A percentile compares a stretch with the other conserved stretches of the same genome.
phyloP scores from a whole-genome alignment of 1,140 invertebrate genomes.

The Harpegnathos saltator region DNA sequence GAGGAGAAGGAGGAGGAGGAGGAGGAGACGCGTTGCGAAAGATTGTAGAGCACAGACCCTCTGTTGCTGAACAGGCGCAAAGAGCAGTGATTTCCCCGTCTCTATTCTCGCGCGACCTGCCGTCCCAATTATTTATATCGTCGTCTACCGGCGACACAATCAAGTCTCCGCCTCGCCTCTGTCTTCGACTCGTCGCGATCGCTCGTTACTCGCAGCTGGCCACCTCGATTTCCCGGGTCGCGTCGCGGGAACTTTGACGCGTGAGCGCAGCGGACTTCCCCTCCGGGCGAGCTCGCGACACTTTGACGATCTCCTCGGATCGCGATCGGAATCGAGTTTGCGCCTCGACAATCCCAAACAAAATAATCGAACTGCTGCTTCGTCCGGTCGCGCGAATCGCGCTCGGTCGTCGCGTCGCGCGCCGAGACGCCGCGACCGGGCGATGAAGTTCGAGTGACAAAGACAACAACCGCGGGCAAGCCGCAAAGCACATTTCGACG shows the following conservation, averaged over 20 bases:
- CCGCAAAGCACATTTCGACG: slow-evolving; percentile 36
- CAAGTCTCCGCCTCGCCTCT: not conserved
- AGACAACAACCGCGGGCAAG: slow-evolving; percentile 34
- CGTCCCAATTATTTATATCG: slow-evolving; percentile 64
- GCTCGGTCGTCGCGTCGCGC: too few relatives aligned
- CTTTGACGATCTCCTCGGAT: too few relatives aligned
- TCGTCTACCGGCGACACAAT: slow-evolving; percentile 50
- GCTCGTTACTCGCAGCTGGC: not conserved
- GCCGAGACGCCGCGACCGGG: not conserved
- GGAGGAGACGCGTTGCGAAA: too few relatives aligned
- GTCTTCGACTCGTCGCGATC: not conserved
- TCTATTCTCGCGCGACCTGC: slow-evolving; percentile 32
- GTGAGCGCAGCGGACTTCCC: too few relatives aligned
- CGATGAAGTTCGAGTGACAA: slow-evolving; percentile 33
- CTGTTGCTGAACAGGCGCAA: slow-evolving; percentile 1
- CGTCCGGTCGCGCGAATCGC: too few relatives aligned
- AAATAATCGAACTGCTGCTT: not conserved
- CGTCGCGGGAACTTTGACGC: not conserved
- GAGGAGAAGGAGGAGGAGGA: not conserved
- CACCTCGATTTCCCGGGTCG: not conserved
- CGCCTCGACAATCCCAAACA: too few relatives aligned
- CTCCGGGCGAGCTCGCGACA: too few relatives aligned
- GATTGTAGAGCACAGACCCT: not conserved
- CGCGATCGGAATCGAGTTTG: too few relatives aligned
- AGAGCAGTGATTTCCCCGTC: slow-evolving; percentile 25